These are phyloP conservation scores for Percina caprodes DNA, from an alignment of 2,113 vertebrate genomes.

Conservation along the genomic window DNA sequence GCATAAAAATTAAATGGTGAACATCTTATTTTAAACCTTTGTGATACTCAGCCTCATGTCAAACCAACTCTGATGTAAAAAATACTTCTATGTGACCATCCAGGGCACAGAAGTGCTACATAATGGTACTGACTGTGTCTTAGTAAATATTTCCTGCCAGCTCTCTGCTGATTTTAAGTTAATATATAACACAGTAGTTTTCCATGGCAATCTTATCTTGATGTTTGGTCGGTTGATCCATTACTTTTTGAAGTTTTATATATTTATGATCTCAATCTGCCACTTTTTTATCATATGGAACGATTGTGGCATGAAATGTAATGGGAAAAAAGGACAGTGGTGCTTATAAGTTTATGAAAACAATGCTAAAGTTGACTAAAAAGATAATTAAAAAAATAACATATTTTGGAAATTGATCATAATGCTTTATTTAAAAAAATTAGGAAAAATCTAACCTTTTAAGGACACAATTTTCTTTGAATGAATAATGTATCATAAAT, in stretches of 20 bases:
- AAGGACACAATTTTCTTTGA: too few species aligned
- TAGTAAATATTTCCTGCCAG: constrained; percentile 4
- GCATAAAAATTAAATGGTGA: background rate
- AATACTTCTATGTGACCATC: background rate
- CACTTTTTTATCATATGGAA: constrained; percentile 2
- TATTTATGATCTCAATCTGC: constrained; percentile 4
- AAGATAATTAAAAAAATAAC: too few species aligned
- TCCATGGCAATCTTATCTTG: constrained; percentile 14
- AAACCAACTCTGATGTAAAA: background rate
- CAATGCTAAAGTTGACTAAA: too few species aligned
- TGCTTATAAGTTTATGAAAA: too few species aligned
- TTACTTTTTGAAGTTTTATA: constrained; percentile 36
- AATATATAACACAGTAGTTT: constrained; percentile 34
- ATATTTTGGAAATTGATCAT: too few species aligned
- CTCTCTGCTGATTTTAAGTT: constrained; percentile 15
- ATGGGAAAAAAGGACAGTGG: background rate
- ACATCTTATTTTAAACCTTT: background rate
- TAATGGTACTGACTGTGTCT: background rate
- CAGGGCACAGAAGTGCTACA: background rate
- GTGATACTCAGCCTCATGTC: background rate
- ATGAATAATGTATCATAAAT: too few species aligned
- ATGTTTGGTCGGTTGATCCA: constrained; percentile 3
- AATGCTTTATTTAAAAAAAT: too few species aligned
- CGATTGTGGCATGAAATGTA: background rate
- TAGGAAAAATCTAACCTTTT: too few species aligned